Evolutionary conservation across 1,140 invertebrate species (phyloP), one percentile per base, ranked within the genome.

Genomic region (Drosophila nigromelanica): DNA sequence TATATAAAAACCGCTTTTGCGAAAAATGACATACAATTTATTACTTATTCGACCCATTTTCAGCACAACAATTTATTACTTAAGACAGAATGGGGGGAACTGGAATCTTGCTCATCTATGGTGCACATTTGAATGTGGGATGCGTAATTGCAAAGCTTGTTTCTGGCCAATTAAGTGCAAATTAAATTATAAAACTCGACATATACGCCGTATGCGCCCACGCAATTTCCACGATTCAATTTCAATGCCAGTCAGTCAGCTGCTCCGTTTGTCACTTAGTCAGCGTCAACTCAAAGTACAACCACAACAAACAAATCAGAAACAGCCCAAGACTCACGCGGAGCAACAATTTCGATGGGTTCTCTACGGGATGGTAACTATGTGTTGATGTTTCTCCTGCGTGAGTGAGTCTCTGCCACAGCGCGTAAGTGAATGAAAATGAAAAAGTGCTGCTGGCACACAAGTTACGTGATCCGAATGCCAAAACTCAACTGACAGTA

Each of bases 401-500:
- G 3, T 5, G 24, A 5, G 5, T 6, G 5, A 6, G 37, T 14
- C 45, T 2, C 11, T 8, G 48, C 24, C 48, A 8, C 24, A 50
- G 21, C 56, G 67, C 78, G 59, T 86, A 86, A 86, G 82, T 86
- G 82, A 86, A 86, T 86, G 83, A 86, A 86, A 86, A 87, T 87
- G 82, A 86, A 86, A 86, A 82, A 86, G 75, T 87, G 83, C 82
- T 86, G 83, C 66, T 81, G 66, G 71, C 75, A 83, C 71, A 72
- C 73, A 73, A 78, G 68, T 78, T 89, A 87, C 82, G 82, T 87
- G 82, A 82, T 70, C 56, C 56, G 83, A 82, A 87, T 87, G 64
- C 75, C 81, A 56, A 89, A 68, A 73, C 67, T 60, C 62, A 47
- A 76, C 61, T 60, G 70, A 55, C 73, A 73, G 58, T 47, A 55